phyloP scores from a whole-genome alignment of 2,113 vertebrate species.

The Apteryx mantelli region DNA sequence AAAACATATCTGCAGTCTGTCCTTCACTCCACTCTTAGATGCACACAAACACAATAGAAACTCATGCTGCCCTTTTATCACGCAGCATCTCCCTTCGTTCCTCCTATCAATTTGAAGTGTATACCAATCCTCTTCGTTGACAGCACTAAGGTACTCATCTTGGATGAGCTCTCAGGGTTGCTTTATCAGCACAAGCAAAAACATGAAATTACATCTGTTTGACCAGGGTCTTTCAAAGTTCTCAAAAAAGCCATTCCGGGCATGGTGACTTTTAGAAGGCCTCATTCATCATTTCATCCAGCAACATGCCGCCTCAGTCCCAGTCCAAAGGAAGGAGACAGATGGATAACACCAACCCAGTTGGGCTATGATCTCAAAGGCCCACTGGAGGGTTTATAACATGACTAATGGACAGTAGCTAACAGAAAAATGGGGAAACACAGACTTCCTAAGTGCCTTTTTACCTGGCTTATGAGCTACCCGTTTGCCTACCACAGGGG shows the following conservation, averaged over 20 bases:
- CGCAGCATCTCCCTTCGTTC: not conserved
- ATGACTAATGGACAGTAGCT: not conserved
- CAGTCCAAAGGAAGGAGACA: not conserved
- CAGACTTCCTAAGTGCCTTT: not conserved
- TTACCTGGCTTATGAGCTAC: not conserved
- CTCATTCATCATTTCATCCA: not conserved
- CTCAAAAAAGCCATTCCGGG: not conserved
- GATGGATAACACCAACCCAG: not conserved
- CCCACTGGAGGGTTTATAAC: not conserved
- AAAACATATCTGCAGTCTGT: not conserved
- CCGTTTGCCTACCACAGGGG: not conserved
- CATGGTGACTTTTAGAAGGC: rapidly evolving
- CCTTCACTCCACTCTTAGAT: not conserved
- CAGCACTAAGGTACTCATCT: not conserved
- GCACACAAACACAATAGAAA: not conserved
- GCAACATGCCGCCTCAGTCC: rapidly evolving
- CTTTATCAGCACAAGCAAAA: slow-evolving; percentile 14
- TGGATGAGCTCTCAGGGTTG: not conserved
- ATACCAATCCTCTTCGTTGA: not conserved
- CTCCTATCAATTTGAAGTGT: not conserved
- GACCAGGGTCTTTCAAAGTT: not conserved
- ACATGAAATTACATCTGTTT: not conserved
- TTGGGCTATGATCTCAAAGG: not conserved
- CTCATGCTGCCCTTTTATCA: not conserved
- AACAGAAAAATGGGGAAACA: not conserved